These are phyloP conservation scores for Acromyrmex heyeri DNA, from an alignment of 1,140 invertebrate genomes.

Conservation along the genomic window DNA sequence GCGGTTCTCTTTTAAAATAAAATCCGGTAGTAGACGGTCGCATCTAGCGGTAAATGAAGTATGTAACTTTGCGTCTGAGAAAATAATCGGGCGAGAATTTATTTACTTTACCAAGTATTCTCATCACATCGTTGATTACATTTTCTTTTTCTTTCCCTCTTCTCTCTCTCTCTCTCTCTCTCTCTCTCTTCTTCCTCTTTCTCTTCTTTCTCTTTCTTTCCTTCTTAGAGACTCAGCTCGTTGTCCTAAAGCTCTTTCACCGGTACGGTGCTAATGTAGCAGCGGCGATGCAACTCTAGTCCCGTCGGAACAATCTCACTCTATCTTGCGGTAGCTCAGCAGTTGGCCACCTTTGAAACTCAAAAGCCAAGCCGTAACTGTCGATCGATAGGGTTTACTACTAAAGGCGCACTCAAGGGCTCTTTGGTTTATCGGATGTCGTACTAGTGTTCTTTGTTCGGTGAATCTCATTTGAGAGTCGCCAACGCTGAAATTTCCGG, in stretches of 20 bases:
- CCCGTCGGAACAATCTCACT: slow-evolving; percentile 22
- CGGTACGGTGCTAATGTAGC: slow-evolving; percentile 1
- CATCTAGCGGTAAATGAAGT: slow-evolving; percentile 19
- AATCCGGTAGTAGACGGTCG: slow-evolving; percentile 21
- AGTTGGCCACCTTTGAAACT: slow-evolving; percentile 60
- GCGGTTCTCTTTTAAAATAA: slow-evolving; percentile 19
- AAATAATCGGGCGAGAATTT: slow-evolving; percentile 29
- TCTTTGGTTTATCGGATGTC: slow-evolving; percentile 70
- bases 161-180: background rate
- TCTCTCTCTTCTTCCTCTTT: background rate
- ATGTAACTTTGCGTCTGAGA: slow-evolving; percentile 35
- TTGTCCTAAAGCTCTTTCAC: background rate
- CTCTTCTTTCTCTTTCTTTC: background rate
- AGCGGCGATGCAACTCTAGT: background rate
- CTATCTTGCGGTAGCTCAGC: slow-evolving; percentile 10
- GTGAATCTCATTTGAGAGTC: slow-evolving; percentile 63
- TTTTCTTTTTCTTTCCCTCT: too few relatives aligned
- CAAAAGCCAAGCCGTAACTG: slow-evolving; percentile 55
- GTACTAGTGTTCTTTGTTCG: slow-evolving; percentile 34
- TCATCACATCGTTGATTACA: background rate
- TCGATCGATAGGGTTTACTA: slow-evolving; percentile 68
- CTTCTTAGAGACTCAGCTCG: background rate
- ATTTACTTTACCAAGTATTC: slow-evolving; percentile 14
- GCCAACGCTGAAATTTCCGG: slow-evolving; percentile 51
- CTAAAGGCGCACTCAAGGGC: slow-evolving; percentile 68